These are phyloP conservation scores for Neotoma lepida DNA, from an alignment of 2,113 vertebrate species.

Conservation along the genomic window DNA sequence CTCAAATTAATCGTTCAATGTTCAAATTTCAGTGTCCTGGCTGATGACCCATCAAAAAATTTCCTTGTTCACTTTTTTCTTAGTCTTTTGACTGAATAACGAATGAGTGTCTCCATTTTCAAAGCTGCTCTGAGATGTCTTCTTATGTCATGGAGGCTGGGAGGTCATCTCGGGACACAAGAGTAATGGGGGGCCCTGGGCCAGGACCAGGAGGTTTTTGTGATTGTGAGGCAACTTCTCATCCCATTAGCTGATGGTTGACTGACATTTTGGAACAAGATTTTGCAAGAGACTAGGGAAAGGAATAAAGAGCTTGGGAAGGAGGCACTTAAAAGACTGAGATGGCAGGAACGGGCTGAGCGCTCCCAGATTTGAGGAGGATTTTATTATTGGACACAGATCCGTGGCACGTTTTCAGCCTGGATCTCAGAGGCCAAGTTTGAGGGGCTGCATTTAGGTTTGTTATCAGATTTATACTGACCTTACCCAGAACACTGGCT, in stretches of 20 bases:
- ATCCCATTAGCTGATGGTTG: slow-evolving; percentile 76
- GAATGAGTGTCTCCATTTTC: slow-evolving; percentile 58
- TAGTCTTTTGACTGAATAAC: slow-evolving; percentile 56
- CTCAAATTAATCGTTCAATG: slow-evolving; percentile 67
- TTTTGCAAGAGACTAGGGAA: slow-evolving; percentile 74
- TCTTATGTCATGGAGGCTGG: slow-evolving; percentile 62
- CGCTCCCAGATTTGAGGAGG: slow-evolving; percentile 53
- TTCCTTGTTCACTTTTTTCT: slow-evolving; percentile 70
- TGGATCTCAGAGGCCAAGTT: background rate
- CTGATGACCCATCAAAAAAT: slow-evolving; percentile 65
- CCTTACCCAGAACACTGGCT: background rate
- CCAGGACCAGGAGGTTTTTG: slow-evolving; percentile 50
- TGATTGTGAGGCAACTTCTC: slow-evolving; percentile 73
- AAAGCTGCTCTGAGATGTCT: slow-evolving; percentile 65
- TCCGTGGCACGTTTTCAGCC: slow-evolving; percentile 9
- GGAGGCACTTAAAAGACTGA: slow-evolving; percentile 53
- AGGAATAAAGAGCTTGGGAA: slow-evolving; percentile 67
- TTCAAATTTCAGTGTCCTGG: slow-evolving; percentile 66
- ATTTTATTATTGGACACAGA: slow-evolving; percentile 67
- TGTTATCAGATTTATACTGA: slow-evolving; percentile 29
- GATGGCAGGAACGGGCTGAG: slow-evolving; percentile 53
- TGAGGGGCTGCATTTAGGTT: background rate
- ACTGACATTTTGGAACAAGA: slow-evolving; percentile 75
- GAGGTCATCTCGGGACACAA: slow-evolving; percentile 69
- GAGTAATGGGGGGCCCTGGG: slow-evolving; percentile 36